phyloP scores from a whole-genome alignment of 1,140 invertebrate genomes.

The Drosophila ananassae region DNA sequence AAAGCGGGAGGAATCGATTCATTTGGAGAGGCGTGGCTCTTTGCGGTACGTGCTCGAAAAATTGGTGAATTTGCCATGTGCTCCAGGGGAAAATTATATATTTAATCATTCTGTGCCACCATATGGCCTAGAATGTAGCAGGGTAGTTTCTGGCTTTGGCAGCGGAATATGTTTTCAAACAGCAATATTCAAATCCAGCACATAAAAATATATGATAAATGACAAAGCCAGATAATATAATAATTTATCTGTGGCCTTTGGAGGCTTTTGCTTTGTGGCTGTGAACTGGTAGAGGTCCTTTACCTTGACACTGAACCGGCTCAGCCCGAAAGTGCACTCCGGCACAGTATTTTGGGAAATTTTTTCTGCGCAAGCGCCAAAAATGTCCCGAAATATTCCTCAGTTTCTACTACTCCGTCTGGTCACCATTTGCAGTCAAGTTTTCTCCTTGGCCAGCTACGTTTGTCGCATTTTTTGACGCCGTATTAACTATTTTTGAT shows the following conservation, averaged over 20 bases:
- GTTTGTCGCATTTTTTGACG: slow-evolving; percentile 30
- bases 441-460: slow-evolving; percentile 31
- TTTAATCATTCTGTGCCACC: slow-evolving; percentile 50
- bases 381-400: slow-evolving; percentile 30
- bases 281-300: slow-evolving; percentile 18
- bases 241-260: too few relatives aligned
- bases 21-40: slow-evolving; percentile 40
- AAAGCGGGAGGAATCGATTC: slow-evolving; percentile 53
- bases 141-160: too few relatives aligned
- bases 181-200: too few relatives aligned
- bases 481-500: slow-evolving; percentile 7
- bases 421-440: slow-evolving; percentile 38
- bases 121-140: background rate
- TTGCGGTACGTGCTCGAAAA: slow-evolving; percentile 22
- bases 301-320: slow-evolving; percentile 71
- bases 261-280: background rate
- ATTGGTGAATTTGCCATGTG: slow-evolving; percentile 64
- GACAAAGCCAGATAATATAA: too few relatives aligned
- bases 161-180: too few relatives aligned
- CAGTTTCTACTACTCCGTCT: background rate
- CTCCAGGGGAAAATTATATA: slow-evolving; percentile 29
- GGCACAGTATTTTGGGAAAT: slow-evolving; percentile 18
- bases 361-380: slow-evolving; percentile 38
- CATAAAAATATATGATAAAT: too few relatives aligned
- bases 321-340: slow-evolving; percentile 23